phyloP scores from a whole-genome alignment of 1,140 invertebrate genomes.

The Colletes latitarsis region DNA sequence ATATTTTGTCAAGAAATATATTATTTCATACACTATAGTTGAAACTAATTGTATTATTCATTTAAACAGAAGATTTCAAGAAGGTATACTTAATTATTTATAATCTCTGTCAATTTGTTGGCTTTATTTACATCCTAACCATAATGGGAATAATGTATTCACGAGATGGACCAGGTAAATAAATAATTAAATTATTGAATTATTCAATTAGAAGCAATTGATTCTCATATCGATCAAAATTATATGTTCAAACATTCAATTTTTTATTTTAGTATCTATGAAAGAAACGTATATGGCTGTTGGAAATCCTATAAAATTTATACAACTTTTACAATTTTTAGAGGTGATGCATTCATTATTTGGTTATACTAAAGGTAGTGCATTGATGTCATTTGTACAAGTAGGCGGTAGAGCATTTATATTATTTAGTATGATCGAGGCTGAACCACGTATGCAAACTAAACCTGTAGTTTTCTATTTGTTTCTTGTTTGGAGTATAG shows the following conservation, averaged over 20 bases:
- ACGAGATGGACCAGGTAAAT: conserved; percentile 86
- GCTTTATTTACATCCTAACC: conserved; percentile 89
- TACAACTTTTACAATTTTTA: conserved; percentile 91
- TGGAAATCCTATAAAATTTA: conserved; percentile 90
- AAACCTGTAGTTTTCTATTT: conserved; percentile 94
- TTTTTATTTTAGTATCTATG: conserved; percentile 84
- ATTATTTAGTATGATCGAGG: conserved; percentile 91
- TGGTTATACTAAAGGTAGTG: conserved; percentile 90
- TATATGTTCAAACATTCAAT: conserved; percentile 19
- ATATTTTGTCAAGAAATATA: conserved; percentile 41
- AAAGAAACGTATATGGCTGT: conserved; percentile 88
- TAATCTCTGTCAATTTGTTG: conserved; percentile 95
- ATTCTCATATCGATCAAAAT: neutral
- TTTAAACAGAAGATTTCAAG: conserved; percentile 87
- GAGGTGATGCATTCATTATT: conserved; percentile 95
- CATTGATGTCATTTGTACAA: conserved; percentile 86
- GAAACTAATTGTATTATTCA: conserved; percentile 1
- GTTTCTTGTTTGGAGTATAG: conserved; percentile 89
- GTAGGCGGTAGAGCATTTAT: conserved; percentile 89
- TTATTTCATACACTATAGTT: neutral
- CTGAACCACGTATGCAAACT: conserved; percentile 91
- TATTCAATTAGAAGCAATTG: neutral
- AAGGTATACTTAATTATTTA: conserved; percentile 94
- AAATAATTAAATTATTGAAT: neutral
- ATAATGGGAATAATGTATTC: conserved; percentile 89